A percentile compares a stretch with the other conserved stretches of the same genome.
Evolutionary conservation across 92 coral and sea anemone species (phyloP).

Genomic region (Muricea muricata): DNA sequence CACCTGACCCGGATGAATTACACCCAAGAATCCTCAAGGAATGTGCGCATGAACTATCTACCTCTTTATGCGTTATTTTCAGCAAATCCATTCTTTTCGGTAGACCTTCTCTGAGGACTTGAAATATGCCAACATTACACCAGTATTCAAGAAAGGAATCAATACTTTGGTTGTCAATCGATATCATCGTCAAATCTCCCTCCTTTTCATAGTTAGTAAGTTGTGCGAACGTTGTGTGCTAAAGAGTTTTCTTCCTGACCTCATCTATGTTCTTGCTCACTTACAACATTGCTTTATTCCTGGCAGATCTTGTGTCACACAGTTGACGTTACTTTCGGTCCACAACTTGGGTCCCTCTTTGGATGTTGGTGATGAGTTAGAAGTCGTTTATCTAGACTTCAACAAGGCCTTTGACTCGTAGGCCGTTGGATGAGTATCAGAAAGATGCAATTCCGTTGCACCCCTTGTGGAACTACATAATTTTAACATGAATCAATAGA

Average conservation of each 20-base stretch:
- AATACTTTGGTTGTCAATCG: slow-evolving; percentile 37
- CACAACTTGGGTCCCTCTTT: slow-evolving; percentile 47
- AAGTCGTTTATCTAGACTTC: slow-evolving; percentile 63
- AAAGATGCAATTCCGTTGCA: no score
- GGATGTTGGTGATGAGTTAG: slow-evolving; percentile 52
- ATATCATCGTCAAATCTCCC: slow-evolving; percentile 61
- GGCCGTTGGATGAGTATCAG: slow-evolving; percentile 22
- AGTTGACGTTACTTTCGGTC: slow-evolving; percentile 23
- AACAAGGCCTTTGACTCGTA: slow-evolving; percentile 65
- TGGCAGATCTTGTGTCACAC: slow-evolving; percentile 51
- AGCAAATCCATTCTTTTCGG: not conserved
- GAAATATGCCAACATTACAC: not conserved
- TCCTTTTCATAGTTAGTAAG: slow-evolving; percentile 56
- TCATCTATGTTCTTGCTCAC: not conserved
- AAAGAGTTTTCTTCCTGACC: slow-evolving; percentile 12
- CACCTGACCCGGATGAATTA: slow-evolving; percentile 5
- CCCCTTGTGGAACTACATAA: no score
- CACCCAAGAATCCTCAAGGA: slow-evolving; percentile 1
- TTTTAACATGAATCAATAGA: no score
- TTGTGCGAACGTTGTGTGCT: slow-evolving; percentile 64
- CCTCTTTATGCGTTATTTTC: not conserved
- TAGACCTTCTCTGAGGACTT: not conserved
- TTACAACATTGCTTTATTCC: slow-evolving; percentile 47
- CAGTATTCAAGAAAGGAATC: slow-evolving; percentile 29
- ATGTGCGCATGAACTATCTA: slow-evolving; percentile 19